Conservation (phyloP, 2,888 invertebrate species). For the Anaspis maculata region DNA sequence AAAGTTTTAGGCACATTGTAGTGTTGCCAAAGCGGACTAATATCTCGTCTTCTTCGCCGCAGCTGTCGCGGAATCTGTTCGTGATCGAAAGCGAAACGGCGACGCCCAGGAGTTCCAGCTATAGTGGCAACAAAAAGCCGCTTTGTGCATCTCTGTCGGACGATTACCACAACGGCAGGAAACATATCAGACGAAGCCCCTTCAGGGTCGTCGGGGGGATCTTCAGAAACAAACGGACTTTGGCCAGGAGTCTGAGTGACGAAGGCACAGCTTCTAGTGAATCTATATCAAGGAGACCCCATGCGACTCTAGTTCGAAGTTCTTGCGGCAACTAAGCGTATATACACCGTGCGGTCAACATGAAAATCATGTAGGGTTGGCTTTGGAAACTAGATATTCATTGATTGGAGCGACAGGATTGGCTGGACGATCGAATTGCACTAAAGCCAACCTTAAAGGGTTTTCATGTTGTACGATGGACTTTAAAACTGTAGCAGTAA, state of each 20-base stretch:
- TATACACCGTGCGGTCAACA: no score
- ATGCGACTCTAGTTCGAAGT: constrained; percentile 7
- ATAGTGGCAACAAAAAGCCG: not conserved
- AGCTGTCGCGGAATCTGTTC: constrained; percentile 31
- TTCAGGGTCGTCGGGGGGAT: constrained; percentile 19
- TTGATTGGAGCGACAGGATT: no score
- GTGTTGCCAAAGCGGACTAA: constrained; percentile 5
- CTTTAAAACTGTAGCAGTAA: no score
- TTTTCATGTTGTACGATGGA: no score
- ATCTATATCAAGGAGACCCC: constrained; percentile 4
- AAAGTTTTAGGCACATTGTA: constrained; percentile 4
- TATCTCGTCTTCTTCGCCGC: constrained; percentile 33
- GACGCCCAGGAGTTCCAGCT: constrained; percentile 10
- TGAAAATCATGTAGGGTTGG: no score
- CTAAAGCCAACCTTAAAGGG: no score
- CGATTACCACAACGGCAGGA: constrained; percentile 4
- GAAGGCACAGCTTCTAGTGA: constrained; percentile 19
- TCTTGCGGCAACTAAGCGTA: constrained; percentile 15
- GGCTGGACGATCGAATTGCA: no score
- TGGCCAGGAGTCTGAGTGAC: constrained; percentile 27
- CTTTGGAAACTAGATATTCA: no score
- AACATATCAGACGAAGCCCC: constrained; percentile 18
- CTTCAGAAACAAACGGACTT: constrained; percentile 16
- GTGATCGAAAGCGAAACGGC: constrained; percentile 27
- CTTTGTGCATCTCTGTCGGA: not conserved